Evolutionary conservation across 2,113 vertebrate genomes (phyloP).

Genomic region (Mobula hypostoma): DNA sequence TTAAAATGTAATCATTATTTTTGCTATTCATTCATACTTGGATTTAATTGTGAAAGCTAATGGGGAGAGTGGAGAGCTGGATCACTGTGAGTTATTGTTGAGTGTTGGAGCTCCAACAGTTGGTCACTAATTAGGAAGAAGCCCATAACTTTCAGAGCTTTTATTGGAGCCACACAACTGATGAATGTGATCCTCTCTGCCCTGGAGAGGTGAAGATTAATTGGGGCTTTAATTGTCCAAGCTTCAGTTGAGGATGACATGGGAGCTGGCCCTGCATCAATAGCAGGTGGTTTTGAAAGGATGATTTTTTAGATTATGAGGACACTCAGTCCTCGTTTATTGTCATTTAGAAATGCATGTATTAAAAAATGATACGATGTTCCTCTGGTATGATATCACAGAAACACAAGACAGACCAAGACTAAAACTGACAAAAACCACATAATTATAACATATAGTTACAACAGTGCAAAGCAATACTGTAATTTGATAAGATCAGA

Average conservation of each 20-base stretch:
- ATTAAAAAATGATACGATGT: no score
- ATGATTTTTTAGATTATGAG: neutral
- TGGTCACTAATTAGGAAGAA: neutral
- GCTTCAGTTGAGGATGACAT: neutral
- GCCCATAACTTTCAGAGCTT: neutral
- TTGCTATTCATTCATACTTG: neutral
- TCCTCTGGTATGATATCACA: no score
- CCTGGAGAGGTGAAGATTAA: neutral
- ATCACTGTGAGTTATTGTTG: neutral
- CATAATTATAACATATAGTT: no score
- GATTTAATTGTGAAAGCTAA: neutral
- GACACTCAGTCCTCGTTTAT: no score
- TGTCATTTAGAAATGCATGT: no score
- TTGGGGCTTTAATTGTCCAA: neutral
- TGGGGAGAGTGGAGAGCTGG: no score
- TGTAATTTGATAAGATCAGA: no score
- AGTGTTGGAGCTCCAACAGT: neutral
- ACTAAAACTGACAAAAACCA: no score
- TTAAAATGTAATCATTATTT: neutral
- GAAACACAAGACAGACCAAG: no score
- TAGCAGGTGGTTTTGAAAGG: neutral
- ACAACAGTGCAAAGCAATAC: no score
- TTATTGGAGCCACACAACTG: neutral
- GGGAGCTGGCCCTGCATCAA: neutral
- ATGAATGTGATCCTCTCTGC: neutral